These are phyloP conservation scores for Clepsis dumicolana DNA, from an alignment of 2,888 invertebrate species.

Conservation along the genomic window DNA sequence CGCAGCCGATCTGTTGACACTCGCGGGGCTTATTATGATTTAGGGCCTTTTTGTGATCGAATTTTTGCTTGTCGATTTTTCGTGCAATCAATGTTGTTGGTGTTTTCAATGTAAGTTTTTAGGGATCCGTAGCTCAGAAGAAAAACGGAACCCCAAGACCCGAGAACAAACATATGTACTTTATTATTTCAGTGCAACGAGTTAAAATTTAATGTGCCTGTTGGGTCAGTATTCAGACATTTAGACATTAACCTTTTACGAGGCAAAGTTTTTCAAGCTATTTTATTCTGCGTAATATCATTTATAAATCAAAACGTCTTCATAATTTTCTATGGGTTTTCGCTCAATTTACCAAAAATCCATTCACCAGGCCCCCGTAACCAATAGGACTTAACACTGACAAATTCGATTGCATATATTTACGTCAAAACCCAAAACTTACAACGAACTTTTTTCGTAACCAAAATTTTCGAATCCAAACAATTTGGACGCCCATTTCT, in stretches of 20 bases:
- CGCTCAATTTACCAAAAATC: constrained; percentile 31
- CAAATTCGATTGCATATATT: constrained; percentile 58
- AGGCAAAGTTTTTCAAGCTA: not conserved
- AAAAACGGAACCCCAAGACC: no score
- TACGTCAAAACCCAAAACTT: constrained; percentile 57
- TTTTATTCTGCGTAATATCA: not conserved
- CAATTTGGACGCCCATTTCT: constrained; percentile 73
- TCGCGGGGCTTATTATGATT: constrained; percentile 17
- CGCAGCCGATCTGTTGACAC: constrained; percentile 42
- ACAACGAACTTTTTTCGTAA: constrained; percentile 62
- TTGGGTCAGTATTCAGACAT: no score
- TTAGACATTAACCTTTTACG: no score
- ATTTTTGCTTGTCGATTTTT: constrained; percentile 1
- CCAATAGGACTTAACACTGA: constrained; percentile 44
- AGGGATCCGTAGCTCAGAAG: no score
- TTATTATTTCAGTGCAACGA: no score
- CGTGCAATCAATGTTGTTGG: not conserved
- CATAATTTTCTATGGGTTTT: not conserved
- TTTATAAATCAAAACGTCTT: not conserved
- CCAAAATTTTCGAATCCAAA: constrained; percentile 58
- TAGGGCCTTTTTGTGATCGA: constrained; percentile 8
- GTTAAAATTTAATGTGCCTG: no score
- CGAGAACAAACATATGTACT: no score
- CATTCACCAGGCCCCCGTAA: constrained; percentile 15
- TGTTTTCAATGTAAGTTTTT: not conserved